Conservation (phyloP, 1,140 invertebrate genomes). For the Neelides sp. region DNA sequence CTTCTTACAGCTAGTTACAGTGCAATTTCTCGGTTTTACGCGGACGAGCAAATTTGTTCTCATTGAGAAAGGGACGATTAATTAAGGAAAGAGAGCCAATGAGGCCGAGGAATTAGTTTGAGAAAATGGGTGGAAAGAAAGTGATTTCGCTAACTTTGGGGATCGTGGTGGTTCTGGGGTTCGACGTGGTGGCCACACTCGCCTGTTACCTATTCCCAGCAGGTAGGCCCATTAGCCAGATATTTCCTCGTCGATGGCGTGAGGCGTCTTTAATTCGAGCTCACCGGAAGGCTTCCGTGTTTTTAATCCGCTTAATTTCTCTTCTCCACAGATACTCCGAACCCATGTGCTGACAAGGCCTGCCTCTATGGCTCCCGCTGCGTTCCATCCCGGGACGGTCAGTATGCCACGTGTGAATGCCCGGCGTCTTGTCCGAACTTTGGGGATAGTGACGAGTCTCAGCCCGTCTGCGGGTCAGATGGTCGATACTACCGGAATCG, state of each 20-base stretch:
- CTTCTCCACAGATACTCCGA: conserved; percentile 53
- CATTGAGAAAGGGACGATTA: not conserved
- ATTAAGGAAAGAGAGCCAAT: not conserved
- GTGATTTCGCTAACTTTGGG: no score
- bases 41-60: no score
- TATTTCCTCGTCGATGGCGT: no score
- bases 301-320: no score
- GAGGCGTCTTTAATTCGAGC: no score
- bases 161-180: no score
- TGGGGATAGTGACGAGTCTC: conserved; percentile 61
- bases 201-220: no score
- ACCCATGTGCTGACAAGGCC: conserved; percentile 59
- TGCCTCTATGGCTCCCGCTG: conserved; percentile 64
- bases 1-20: no score
- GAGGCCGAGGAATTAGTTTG: not conserved
- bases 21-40: no score
- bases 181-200: no score
- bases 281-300: no score
- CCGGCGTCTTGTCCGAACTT: conserved; percentile 60
- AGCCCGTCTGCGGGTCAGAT: conserved; percentile 53
- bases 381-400: conserved; percentile 59
- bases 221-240: no score
- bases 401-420: conserved; percentile 56
- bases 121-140: not conserved
- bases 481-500: conserved; percentile 56